These are phyloP conservation scores for Patella ulyssiponensis DNA, from an alignment of 2,888 invertebrate genomes.

Conservation along the genomic window DNA sequence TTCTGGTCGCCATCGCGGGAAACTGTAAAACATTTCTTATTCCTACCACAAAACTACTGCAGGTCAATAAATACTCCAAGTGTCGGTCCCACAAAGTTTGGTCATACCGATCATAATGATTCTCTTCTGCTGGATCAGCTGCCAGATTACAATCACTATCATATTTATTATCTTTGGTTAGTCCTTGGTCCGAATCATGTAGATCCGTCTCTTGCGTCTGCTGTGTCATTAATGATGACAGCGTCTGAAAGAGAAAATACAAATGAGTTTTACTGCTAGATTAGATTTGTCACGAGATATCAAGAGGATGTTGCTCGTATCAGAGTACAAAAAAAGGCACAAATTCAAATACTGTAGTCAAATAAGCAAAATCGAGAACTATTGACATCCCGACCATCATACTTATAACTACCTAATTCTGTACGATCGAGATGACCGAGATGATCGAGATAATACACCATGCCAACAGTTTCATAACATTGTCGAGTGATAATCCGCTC, in stretches of 20 bases:
- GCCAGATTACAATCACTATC: constrained; percentile 25
- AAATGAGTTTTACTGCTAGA: too few relatives aligned
- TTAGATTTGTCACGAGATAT: too few relatives aligned
- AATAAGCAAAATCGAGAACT: too few relatives aligned
- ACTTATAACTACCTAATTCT: too few relatives aligned
- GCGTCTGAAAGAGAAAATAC: constrained; percentile 16
- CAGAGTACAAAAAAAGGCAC: too few relatives aligned
- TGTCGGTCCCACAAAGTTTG: constrained; percentile 69
- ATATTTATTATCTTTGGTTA: constrained; percentile 25
- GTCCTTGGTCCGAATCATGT: constrained; percentile 26
- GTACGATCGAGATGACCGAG: too few relatives aligned
- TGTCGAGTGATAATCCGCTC: too few relatives aligned
- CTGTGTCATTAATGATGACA: constrained; percentile 22
- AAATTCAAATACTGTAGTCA: too few relatives aligned
- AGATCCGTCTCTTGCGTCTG: constrained; percentile 20
- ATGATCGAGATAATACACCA: too few relatives aligned
- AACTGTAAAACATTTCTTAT: constrained; percentile 75
- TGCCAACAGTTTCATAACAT: too few relatives aligned
- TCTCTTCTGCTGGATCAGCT: constrained; percentile 27
- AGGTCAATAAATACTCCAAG: constrained; percentile 76
- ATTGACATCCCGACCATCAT: too few relatives aligned
- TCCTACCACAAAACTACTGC: constrained; percentile 77
- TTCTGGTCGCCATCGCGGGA: constrained; percentile 80
- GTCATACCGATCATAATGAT: constrained; percentile 54
- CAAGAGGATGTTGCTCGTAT: too few relatives aligned